Percentiles rank a stretch among this genome's conserved stretches.
Conservation (phyloP, 2,888 invertebrate genomes). For the Polydrusus pterygomalis region DNA sequence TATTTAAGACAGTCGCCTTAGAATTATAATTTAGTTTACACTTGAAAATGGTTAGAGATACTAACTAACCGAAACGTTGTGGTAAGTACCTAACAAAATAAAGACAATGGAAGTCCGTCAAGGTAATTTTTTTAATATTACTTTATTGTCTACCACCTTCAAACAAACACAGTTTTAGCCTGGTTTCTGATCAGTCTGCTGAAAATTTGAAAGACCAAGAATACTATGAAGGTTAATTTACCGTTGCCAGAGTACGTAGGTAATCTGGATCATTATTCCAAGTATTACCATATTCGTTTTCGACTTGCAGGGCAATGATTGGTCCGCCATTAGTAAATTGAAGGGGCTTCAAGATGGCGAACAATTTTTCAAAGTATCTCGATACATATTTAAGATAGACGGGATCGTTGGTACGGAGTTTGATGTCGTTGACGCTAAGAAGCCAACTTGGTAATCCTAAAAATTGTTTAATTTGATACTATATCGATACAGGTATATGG, state of each 20-base stretch:
- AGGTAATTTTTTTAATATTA: no score
- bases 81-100: no score
- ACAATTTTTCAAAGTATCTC: conserved; percentile 73
- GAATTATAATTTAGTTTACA: no score
- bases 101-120: no score
- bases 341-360: conserved; percentile 72
- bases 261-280: conserved; percentile 66
- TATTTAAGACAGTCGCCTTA: no score
- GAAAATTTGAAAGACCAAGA: no score
- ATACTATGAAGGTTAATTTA: no score
- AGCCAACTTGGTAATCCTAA: conserved; percentile 66
- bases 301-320: conserved; percentile 90
- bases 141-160: no score
- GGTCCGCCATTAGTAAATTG: conserved; percentile 86
- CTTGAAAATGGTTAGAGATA: no score
- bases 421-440: conserved; percentile 70
- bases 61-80: no score
- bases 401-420: conserved; percentile 65
- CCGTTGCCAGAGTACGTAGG: conserved; percentile 69
- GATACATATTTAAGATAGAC: conserved; percentile 70
- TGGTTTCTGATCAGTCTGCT: no score
- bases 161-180: no score
- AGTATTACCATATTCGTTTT: conserved; percentile 83
- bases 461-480: background rate
- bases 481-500: background rate